phyloP scores from a whole-genome alignment of 2,888 invertebrate species.

The Dimorphilus gyrociliatus region DNA sequence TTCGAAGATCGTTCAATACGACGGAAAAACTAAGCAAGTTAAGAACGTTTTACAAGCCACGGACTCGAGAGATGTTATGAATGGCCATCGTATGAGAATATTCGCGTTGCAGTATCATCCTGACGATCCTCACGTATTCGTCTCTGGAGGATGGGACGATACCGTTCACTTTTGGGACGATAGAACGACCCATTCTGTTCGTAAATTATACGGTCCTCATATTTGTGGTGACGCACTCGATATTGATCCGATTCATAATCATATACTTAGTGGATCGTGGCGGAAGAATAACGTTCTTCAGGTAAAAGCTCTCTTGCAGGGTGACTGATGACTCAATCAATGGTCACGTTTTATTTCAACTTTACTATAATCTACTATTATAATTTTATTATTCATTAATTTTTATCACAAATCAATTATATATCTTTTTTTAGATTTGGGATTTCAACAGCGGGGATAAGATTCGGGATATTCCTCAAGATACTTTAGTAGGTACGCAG shows the following conservation, averaged over 20 bases:
- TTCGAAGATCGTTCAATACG: slow-evolving; percentile 27
- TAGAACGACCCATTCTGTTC: too few species aligned
- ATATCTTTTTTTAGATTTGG: slow-evolving; percentile 29
- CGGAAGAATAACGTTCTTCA: slow-evolving; percentile 28
- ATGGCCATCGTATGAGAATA: slow-evolving; percentile 33
- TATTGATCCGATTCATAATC: slow-evolving; percentile 33
- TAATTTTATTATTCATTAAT: not conserved
- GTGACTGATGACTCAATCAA: not conserved
- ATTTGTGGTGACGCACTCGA: slow-evolving; percentile 37
- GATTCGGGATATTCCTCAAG: slow-evolving; percentile 33
- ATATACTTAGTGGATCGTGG: slow-evolving; percentile 38
- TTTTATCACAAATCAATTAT: not conserved
- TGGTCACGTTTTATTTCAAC: not conserved
- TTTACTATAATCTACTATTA: not conserved
- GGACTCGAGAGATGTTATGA: slow-evolving; percentile 30
- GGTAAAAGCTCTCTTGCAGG: slow-evolving; percentile 12
- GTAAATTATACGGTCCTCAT: slow-evolving; percentile 34
- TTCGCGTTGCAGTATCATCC: slow-evolving; percentile 34
- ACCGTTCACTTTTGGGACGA: slow-evolving; percentile 28
- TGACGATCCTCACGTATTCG: slow-evolving; percentile 23
- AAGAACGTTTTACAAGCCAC: slow-evolving; percentile 26
- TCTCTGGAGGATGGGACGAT: slow-evolving; percentile 38
- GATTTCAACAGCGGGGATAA: slow-evolving; percentile 26
- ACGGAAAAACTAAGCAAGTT: slow-evolving; percentile 23
- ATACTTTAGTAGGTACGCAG: slow-evolving; percentile 22